Conservation (phyloP, 1,140 invertebrate genomes). For the Battus philenor region DNA sequence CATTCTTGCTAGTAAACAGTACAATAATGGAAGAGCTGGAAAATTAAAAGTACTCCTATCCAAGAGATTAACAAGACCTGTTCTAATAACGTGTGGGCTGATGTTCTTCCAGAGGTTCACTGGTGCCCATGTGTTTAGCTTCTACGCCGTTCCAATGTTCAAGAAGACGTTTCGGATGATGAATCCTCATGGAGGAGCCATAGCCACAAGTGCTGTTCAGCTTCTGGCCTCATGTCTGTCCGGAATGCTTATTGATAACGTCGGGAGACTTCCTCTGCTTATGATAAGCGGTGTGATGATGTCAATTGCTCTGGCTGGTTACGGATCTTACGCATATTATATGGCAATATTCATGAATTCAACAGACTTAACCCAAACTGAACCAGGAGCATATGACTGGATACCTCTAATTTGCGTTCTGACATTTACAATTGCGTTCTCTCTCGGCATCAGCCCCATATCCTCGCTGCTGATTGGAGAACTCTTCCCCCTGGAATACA, state of each 20-base stretch:
- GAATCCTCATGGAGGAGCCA: slow-evolving; percentile 88
- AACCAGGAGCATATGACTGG: slow-evolving; percentile 82
- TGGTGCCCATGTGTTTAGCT: slow-evolving; percentile 88
- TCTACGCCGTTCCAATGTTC: slow-evolving; percentile 89
- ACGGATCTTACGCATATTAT: slow-evolving; percentile 88
- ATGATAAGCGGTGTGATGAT: slow-evolving; percentile 89
- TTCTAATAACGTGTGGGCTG: slow-evolving; percentile 86
- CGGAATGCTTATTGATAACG: slow-evolving; percentile 86
- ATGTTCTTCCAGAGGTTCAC: slow-evolving; percentile 92
- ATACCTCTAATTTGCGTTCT: slow-evolving; percentile 88
- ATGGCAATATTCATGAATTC: slow-evolving; percentile 75
- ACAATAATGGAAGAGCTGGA: slow-evolving; percentile 44
- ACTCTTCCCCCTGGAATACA: slow-evolving; percentile 89
- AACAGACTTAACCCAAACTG: slow-evolving; percentile 38
- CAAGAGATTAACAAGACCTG: slow-evolving; percentile 79
- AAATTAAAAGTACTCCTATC: slow-evolving; percentile 74
- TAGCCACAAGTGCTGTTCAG: slow-evolving; percentile 87
- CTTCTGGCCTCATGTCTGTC: slow-evolving; percentile 86
- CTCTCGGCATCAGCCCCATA: slow-evolving; percentile 92
- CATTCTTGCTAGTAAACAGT: slow-evolving; percentile 76
- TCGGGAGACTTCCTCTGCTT: slow-evolving; percentile 85
- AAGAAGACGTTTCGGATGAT: slow-evolving; percentile 85
- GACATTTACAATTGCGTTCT: slow-evolving; percentile 89
- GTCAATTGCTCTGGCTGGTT: slow-evolving; percentile 86
- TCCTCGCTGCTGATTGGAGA: slow-evolving; percentile 92